A percentile compares a stretch with the other conserved stretches of the same genome.
These are phyloP conservation scores for Gouania willdenowi DNA, from an alignment of 2,797 vertebrate genomes.

Conservation along the genomic window DNA sequence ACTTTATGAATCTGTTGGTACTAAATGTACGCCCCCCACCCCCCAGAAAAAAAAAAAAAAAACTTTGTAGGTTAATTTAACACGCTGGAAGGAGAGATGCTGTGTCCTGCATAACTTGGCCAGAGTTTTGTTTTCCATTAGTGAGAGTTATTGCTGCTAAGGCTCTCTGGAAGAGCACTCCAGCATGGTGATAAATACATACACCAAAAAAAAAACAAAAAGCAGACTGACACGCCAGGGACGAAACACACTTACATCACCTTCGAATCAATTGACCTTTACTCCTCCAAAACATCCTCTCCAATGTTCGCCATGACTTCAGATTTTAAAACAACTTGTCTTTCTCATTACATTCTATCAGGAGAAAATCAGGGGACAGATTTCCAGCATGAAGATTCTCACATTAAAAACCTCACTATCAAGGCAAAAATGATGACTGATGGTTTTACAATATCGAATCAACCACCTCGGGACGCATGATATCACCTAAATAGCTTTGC, in stretches of 20 bases:
- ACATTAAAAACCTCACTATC: slow-evolving; percentile 9
- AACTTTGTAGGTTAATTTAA: neutral
- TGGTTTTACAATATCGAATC: slow-evolving; percentile 10
- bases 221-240: slow-evolving; percentile 69
- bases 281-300: neutral
- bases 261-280: slow-evolving; percentile 27
- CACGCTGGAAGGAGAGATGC: slow-evolving; percentile 27
- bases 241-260: slow-evolving; percentile 31
- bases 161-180: slow-evolving; percentile 63
- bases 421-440: slow-evolving; percentile 1
- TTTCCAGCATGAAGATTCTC: neutral
- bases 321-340: slow-evolving; percentile 2
- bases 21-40: no score
- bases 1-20: no score
- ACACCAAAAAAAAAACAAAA: slow-evolving; percentile 66
- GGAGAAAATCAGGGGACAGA: slow-evolving; percentile 3
- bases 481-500: neutral
- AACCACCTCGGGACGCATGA: neutral
- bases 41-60: neutral
- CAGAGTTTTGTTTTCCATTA: slow-evolving; percentile 70
- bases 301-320: slow-evolving; percentile 3
- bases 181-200: slow-evolving; percentile 70
- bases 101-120: slow-evolving; percentile 49
- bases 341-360: slow-evolving; percentile 4
- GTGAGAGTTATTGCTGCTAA: slow-evolving; percentile 63